Conservation (phyloP, 2,113 vertebrate species). For the Sander vitreus region DNA sequence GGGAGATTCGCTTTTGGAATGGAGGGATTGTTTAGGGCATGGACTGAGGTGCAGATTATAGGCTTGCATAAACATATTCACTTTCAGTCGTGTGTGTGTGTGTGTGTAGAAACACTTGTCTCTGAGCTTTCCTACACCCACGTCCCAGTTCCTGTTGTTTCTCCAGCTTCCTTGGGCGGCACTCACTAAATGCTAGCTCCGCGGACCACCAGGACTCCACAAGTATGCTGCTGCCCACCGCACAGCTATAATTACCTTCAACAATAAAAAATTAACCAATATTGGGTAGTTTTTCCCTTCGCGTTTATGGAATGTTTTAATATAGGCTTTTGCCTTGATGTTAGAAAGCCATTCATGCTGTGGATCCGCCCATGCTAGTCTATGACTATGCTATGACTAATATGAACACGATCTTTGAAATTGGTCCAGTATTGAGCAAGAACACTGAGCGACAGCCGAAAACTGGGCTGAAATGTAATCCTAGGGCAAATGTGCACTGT, state of each 20-base stretch:
- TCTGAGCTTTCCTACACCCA: constrained; percentile 63
- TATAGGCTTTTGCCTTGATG: constrained; percentile 64
- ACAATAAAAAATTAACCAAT: constrained; percentile 76
- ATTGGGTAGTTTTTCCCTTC: constrained; percentile 59
- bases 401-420: no score
- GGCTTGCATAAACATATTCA: constrained; percentile 53
- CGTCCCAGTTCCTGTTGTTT: constrained; percentile 63
- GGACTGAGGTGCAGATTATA: constrained; percentile 70
- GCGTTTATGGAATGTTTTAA: constrained; percentile 64
- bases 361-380: constrained; percentile 52
- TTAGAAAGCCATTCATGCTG: constrained; percentile 33
- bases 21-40: constrained; percentile 71
- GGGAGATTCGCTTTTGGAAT: constrained; percentile 13
- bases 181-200: constrained; percentile 65
- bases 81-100: constrained; percentile 59
- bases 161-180: constrained; percentile 65
- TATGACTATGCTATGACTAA: no score
- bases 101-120: constrained; percentile 65
- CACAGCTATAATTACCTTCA: constrained; percentile 76
- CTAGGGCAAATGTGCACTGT: no score
- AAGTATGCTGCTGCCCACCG: constrained; percentile 64
- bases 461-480: no score
- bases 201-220: constrained; percentile 66
- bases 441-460: no score
- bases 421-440: no score